These are phyloP conservation scores for Solenodon paradoxus DNA, from an alignment of 2,113 vertebrate species.

Conservation along the genomic window DNA sequence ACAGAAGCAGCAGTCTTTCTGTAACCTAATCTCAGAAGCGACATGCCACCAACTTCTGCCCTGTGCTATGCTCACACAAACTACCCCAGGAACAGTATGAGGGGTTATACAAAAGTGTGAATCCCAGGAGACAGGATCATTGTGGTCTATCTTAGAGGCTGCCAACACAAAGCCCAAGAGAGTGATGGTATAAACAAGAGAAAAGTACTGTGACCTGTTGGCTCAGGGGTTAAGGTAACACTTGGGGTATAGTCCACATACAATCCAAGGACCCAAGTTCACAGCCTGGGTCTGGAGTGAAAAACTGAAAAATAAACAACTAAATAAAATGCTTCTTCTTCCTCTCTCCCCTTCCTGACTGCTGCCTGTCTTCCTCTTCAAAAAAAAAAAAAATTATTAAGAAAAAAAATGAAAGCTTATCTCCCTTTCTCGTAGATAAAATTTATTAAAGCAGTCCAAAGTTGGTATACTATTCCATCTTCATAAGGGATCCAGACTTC, in stretches of 20 bases:
- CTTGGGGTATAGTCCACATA: too few relatives aligned
- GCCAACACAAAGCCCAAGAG: not conserved
- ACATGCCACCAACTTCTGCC: not conserved
- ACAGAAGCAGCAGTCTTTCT: not conserved
- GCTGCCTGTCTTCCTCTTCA: too few relatives aligned
- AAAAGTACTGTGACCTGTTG: too few relatives aligned
- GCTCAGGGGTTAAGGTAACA: too few relatives aligned
- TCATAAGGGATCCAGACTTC: not conserved
- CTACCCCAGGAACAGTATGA: not conserved
- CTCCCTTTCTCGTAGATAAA: not conserved
- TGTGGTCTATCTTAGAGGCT: not conserved
- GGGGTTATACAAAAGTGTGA: not conserved
- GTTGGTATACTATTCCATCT: not conserved
- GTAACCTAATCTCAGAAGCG: conserved; percentile 8
- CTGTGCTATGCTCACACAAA: not conserved
- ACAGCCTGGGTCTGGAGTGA: too few relatives aligned
- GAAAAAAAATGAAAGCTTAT: too few relatives aligned
- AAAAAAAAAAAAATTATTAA: too few relatives aligned
- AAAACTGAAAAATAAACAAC: too few relatives aligned
- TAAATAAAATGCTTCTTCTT: too few relatives aligned
- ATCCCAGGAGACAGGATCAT: not conserved
- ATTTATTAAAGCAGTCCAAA: not conserved
- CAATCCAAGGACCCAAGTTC: too few relatives aligned
- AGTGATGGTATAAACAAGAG: not conserved
- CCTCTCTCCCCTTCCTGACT: too few relatives aligned